Base-by-base conservation (phyloP, 2,888 invertebrate genomes). In the Cephonodes hylas region DNA sequence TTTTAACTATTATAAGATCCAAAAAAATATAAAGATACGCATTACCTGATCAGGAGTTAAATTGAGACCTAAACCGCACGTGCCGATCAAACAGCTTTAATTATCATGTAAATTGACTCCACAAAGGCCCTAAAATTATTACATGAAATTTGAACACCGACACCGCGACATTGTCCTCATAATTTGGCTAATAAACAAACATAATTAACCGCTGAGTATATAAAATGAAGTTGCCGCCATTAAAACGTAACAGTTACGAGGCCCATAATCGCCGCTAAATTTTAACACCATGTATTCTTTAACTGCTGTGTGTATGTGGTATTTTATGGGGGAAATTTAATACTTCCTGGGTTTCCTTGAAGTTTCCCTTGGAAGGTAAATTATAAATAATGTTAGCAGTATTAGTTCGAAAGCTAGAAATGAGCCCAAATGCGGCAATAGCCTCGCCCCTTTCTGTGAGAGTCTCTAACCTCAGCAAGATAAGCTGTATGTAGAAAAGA, bases 241-340 rank as follows among this genome's bases (percentile, higher is more conserved):
- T 31, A 53, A 53, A 31, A 15, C 48, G 48, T 53, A 27, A 53
- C 27, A 18, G 27, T 53, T 53, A 53, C 53, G 53, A 53, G 53
- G 27, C 31, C 31, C 53, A 53, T 53, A 53, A 53, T 53, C 53
- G 53, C 31, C 18, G 53, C 31, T 53, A 53, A 53, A 53, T 53
- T 53, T 53, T 10, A 53, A 53, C 53, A 31, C 10, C 27, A 27
- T 18, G 53, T 53, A 31, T 31, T 53, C 27, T 53, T 31, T 31
- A 53, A 53, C 53, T 18, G 53, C 53, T 18, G 15, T 18, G 7
- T 27, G 31, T 53, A 31, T 27, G 27, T 31, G 15, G 18, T 18
- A 53, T 8, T 18, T 53, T 25, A 27, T 27, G 53, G 8, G 8
- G 18, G 4, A 15, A 23, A 22, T 45, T 20, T 45, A 22, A 53